Conservation (phyloP, 2,888 invertebrate species). For the Drosophila hamatofila region DNA sequence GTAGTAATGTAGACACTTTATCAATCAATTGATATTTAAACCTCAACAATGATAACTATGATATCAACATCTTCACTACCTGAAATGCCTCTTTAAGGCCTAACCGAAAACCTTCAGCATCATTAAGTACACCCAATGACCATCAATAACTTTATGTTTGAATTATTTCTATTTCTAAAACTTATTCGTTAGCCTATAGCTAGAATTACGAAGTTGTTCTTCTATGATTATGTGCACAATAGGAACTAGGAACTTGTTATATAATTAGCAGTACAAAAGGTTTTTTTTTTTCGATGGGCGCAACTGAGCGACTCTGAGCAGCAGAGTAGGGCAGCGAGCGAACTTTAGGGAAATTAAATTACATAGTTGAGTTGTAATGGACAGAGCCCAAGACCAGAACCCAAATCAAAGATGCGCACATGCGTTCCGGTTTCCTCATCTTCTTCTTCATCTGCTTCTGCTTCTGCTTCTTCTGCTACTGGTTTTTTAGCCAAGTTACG, state of each 20-base stretch:
- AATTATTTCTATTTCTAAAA: neutral
- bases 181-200: neutral
- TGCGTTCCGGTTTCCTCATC: slow-evolving; percentile 33
- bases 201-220: slow-evolving; percentile 25
- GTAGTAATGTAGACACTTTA: neutral
- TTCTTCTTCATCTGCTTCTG: slow-evolving; percentile 15
- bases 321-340: slow-evolving; percentile 25
- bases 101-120: neutral
- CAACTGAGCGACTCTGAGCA: slow-evolving; percentile 6
- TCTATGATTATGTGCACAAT: neutral
- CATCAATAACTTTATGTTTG: neutral
- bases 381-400: slow-evolving; percentile 3
- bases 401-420: slow-evolving; percentile 75
- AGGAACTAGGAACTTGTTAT: slow-evolving; percentile 50
- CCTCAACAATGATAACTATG: too few species aligned
- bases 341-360: slow-evolving; percentile 78
- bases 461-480: neutral
- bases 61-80: neutral
- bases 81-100: neutral
- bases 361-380: slow-evolving; percentile 65
- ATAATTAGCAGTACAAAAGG: slow-evolving; percentile 68
- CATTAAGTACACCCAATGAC: neutral
- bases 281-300: slow-evolving; percentile 61
- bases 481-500: slow-evolving; percentile 58
- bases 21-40: neutral